Evolutionary conservation across 2,113 vertebrate genomes (phyloP), one percentile per base, ranked within the genome.

Genomic region (Melanocharis versteri): DNA sequence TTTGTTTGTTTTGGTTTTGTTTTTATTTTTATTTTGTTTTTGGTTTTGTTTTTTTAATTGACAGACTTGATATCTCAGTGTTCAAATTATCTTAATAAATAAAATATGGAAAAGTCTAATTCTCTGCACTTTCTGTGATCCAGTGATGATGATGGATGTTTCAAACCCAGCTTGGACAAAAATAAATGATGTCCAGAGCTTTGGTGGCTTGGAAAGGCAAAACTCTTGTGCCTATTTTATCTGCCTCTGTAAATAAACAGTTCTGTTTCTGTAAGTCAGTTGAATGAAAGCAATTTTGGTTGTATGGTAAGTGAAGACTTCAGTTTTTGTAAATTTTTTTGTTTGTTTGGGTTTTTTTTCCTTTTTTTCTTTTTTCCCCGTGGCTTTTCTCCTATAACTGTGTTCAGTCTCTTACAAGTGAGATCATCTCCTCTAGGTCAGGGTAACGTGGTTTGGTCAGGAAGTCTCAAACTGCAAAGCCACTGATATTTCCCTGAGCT

Each of bases 101-200:
- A 39, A 37, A 53, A 53, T 8, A 14, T 51, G 4, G 42, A 8
- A 53, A 56, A 9, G 6, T 22, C 6, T 54, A 26, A 2, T 54
- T 82, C 15, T 40, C 39, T 84, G 27, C 9, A 19, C 4, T 33
- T 64, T 5, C 7, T 75, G 37, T 72, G 24, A 30, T 37, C 15
- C 1, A 1, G 3, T 71, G 35, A 28, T 57, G 37, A 42, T 5
- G 5, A 30, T 48, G 19, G 3, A 1, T 57, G 3, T 64, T 85
- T 88, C 22, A 56, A 75, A 76, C 24, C 8, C 17, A 30, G 1
- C 24, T 79, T 62, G 24, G 69, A 37, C 37, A 61, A 64, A 68
- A 72, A 31, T 11, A 76, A 86, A 26, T 4, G 0, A 45, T 26
- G 2, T 12, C 20, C 0, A 1, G 66, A 31, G 16, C 30, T 82